Base-by-base conservation (phyloP, 2,113 vertebrate species). In the Aegypius monachus region DNA sequence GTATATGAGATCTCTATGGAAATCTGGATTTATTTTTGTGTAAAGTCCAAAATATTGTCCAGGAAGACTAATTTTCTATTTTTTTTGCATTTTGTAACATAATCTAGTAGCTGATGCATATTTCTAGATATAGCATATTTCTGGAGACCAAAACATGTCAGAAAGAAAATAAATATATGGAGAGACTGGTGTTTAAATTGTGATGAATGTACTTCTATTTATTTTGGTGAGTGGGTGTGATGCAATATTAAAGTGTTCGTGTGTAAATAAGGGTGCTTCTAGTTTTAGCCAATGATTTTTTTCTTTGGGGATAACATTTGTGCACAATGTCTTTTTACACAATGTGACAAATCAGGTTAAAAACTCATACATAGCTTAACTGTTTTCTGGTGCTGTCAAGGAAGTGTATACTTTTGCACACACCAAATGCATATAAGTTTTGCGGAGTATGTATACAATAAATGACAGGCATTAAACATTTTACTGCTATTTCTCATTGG, bases 111-210 rank as follows among this genome's bases (percentile, higher is more conserved):
- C 96, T 97, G 91, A 97, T 97, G 83, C 97, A 72, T 97, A 97
- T 98, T 98, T 98, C 97, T 98, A 98, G 97, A 97, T 94, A 88
- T 13, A 94, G 81, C 81, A 6, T 97, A 97, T 98, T 98, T 98
- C 97, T 98, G 95, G 93, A 98, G 97, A 98, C 98, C 98, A 98
- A 98, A 98, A 98, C 95, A 93, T 96, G 96, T 98, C 98, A 96
- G 95, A 98, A 97, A 98, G 95, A 97, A 97, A 98, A 97, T 97
- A 98, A 98, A 98, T 98, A 97, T 98, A 97, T 97, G 95, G 86
- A 98, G 97, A 98, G 94, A 97, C 94, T 97, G 95, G 96, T 97
- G 97, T 98, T 98, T 97, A 98, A 98, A 94, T 94, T 97, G 98
- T 98, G 95, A 94, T 93, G 97, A 97, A 97, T 98, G 97, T 98